A percentile compares a stretch with the other conserved stretches of the same genome.
Conservation (phyloP, 1,140 invertebrate species). For the Dendrolimus punctatus region DNA sequence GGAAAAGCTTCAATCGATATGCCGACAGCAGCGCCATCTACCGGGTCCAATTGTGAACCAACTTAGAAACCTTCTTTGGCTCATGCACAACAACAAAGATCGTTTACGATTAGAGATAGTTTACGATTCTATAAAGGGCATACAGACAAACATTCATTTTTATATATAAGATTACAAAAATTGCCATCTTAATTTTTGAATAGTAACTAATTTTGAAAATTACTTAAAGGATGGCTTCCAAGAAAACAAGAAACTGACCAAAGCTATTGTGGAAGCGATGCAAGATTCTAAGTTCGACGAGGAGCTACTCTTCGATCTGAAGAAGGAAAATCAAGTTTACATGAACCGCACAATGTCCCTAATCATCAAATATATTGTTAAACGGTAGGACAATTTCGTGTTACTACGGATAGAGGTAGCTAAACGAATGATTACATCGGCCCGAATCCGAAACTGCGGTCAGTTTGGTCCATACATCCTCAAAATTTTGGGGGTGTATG, state of each 20-base stretch:
- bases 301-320: slow-evolving; percentile 50
- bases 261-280: slow-evolving; percentile 42
- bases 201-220: background rate
- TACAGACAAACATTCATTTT: too few relatives aligned
- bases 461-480: too few relatives aligned
- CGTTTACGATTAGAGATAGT: too few relatives aligned
- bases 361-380: slow-evolving; percentile 58
- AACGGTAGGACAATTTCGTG: slow-evolving; percentile 27
- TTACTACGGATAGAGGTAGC: too few relatives aligned
- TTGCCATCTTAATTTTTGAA: background rate
- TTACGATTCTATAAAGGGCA: too few relatives aligned
- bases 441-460: too few relatives aligned
- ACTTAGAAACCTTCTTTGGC: too few relatives aligned
- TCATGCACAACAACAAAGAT: too few relatives aligned
- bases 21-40: slow-evolving; percentile 10
- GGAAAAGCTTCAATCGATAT: too few relatives aligned
- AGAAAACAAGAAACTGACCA: slow-evolving; percentile 39
- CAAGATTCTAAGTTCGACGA: slow-evolving; percentile 45
- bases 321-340: slow-evolving; percentile 58
- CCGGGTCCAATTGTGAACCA: slow-evolving; percentile 6
- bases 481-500: too few relatives aligned
- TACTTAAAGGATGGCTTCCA: slow-evolving; percentile 29
- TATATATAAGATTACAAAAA: background rate
- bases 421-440: too few relatives aligned
- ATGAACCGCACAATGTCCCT: slow-evolving; percentile 56